Evolutionary conservation across 2,797 vertebrate genomes (phyloP), one percentile per base, ranked within the genome.

Genomic region (Xenops minutus): DNA sequence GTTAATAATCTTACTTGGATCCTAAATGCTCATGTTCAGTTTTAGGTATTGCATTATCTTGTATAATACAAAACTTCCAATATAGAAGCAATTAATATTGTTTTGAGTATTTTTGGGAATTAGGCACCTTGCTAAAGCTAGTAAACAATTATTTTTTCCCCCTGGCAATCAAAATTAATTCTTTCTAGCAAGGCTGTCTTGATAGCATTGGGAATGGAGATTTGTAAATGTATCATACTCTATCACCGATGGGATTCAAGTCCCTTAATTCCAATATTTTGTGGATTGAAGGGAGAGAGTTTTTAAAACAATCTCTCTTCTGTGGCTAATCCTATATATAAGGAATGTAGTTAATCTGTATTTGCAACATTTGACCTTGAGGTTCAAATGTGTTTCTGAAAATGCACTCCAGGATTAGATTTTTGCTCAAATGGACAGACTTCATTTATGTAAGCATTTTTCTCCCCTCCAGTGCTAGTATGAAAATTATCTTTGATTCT

Each of bases 81-180:
- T 58, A 39, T 0, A 79, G 72, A 86, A 95, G 91, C 77, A 39
- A 81, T 39, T 9, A 91, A 48, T 85, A 88, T 83, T 36, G 44
- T 83, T 82, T 64, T 18, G 69, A 32, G 24, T 96, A 79, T 96
- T 97, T 97, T 88, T 17, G 93, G 91, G 79, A 91, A 85, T 95
- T 86, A 84, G 62, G 75, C 92, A 93, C 95, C 92, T 93, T 97
- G 93, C 79, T 96, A 91, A 93, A 96, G 62, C 81, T 94, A 72
- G 71, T n/a, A 68, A 95, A 80, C 26, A 68, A 26, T 88, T 43
- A 7, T 79, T 93, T 89, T 12, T 46, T 56, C 77, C 32, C 10
- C 6, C 4, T 17, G 7, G 46, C 26, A 83, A 46, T 61, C 14
- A 68, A 51, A 94, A 83, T 51, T 10, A 59, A n/a, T 87, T 85